Evolutionary conservation across 2,797 vertebrate species (phyloP), one percentile per base, ranked within the genome.

Genomic region (Gadopsis marmoratus): DNA sequence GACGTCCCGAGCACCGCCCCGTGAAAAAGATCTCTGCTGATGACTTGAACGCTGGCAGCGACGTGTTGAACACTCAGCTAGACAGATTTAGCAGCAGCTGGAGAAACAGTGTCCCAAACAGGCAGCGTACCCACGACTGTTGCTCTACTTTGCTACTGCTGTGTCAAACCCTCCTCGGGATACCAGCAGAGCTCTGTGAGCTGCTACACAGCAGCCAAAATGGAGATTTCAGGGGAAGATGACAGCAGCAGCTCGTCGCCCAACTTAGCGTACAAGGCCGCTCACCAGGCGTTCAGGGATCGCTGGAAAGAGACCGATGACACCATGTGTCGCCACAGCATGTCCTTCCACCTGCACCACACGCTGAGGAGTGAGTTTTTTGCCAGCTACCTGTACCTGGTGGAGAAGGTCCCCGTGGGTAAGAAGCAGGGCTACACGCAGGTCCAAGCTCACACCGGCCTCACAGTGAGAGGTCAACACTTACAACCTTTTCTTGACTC

Each of bases 391-490:
- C 96, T 98, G 67, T 97, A 97, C 90, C 94, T 99, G 86, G 90
- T 99, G 93, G 97, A 99, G 91, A 96, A 96, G 85, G 95, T 92
- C n/a, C 96, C 97, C 60, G 82, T 99, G 85, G 97, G 98, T 99
- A 95, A 97, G 97, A 94, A 96, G 96, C 65, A 19, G 59, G 33
- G 4, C 23, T 59, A 29, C 41, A n/a, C 51, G 21, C 3, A 37
- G 21, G 8, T 13, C 31, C n/a, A 29, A 12, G 7, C 37, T 33
- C 71, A 51, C 61, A 47, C 5, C 50, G 11, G 10, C 7, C 41
- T 21, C 53, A 64, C 54, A 4, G 58, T 17, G 19, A 23, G 41
- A 59, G 26, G 55, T 62, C 61, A 14, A 33, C 7, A 45, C 68
- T 67, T 71, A 70, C 51, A 37, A 26, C n/a, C 31, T 45, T 23